Evolutionary conservation across 2,888 invertebrate genomes (phyloP).

Genomic region (Palloptera scutellata): DNA sequence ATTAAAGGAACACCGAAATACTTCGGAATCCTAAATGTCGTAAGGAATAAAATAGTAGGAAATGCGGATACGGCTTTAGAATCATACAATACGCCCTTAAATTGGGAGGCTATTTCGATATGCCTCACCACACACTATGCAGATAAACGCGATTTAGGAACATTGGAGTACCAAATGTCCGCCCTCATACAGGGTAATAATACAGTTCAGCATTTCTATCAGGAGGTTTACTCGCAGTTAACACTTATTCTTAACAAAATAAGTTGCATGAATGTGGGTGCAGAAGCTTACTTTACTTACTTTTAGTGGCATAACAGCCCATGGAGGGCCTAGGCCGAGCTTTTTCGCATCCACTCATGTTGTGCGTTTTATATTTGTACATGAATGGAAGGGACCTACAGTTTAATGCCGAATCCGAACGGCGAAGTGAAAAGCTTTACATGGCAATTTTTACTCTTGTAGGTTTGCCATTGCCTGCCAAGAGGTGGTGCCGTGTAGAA

Average conservation of each 20-base stretch:
- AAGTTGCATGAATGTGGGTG: not conserved
- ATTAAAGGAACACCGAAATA: constrained; percentile 27
- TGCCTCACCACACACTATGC: constrained; percentile 28
- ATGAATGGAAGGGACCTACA: no score
- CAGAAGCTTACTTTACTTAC: no score
- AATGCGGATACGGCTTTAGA: constrained; percentile 27
- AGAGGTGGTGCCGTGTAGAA: no score
- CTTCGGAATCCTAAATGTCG: constrained; percentile 23
- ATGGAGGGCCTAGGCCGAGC: no score
- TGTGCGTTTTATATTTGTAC: no score
- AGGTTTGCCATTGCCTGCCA: no score
- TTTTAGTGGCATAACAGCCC: no score
- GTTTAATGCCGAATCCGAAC: no score
- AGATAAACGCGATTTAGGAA: constrained; percentile 27
- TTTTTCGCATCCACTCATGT: no score
- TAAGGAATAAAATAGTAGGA: constrained; percentile 28
- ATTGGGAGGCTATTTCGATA: constrained; percentile 22
- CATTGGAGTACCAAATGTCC: constrained; percentile 23
- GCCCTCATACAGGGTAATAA: constrained; percentile 13
- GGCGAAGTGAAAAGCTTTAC: no score
- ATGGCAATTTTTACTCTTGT: no score
- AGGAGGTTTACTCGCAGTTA: constrained; percentile 17
- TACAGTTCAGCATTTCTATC: constrained; percentile 23
- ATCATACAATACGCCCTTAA: constrained; percentile 28
- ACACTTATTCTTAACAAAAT: constrained; percentile 15